These are phyloP conservation scores for Lepidonotus clava DNA, from an alignment of 2,888 invertebrate genomes.

Conservation along the genomic window DNA sequence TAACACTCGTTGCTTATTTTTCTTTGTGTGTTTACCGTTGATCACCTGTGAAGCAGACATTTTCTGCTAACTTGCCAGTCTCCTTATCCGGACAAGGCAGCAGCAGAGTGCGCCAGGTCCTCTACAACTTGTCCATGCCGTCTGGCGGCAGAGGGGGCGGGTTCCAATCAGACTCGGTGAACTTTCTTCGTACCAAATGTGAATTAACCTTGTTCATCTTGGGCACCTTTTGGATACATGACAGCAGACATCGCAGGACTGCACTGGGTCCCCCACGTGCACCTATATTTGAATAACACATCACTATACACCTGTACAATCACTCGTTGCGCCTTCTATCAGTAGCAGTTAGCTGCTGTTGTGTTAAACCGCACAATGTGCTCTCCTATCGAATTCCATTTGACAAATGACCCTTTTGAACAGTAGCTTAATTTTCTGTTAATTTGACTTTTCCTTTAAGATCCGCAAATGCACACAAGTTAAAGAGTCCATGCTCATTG, in stretches of 20 bases:
- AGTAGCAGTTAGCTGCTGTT: constrained; percentile 42
- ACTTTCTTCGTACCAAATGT: constrained; percentile 9
- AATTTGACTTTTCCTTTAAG: no score
- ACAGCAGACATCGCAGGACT: constrained; percentile 27
- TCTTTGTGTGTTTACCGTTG: not conserved
- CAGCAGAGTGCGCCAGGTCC: not conserved
- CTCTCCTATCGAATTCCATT: not conserved
- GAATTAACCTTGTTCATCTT: constrained; percentile 21
- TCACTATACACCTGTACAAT: constrained; percentile 45
- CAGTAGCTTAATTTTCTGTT: no score
- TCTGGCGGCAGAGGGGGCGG: not conserved
- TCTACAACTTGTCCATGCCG: not conserved
- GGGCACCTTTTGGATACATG: constrained; percentile 26
- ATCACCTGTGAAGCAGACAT: constrained; percentile 1
- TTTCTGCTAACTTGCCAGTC: not conserved
- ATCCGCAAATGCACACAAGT: no score
- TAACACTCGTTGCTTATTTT: not conserved
- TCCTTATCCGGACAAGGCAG: not conserved
- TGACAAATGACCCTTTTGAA: no score
- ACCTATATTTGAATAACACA: constrained; percentile 33
- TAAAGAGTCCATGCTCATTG: no score
- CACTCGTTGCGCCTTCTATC: not conserved
- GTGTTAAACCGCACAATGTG: constrained; percentile 6
- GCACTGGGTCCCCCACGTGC: constrained; percentile 36
- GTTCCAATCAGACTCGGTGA: constrained; percentile 4